Base-by-base conservation (phyloP, 2,113 vertebrate species). In the Coptodon rendalli region DNA sequence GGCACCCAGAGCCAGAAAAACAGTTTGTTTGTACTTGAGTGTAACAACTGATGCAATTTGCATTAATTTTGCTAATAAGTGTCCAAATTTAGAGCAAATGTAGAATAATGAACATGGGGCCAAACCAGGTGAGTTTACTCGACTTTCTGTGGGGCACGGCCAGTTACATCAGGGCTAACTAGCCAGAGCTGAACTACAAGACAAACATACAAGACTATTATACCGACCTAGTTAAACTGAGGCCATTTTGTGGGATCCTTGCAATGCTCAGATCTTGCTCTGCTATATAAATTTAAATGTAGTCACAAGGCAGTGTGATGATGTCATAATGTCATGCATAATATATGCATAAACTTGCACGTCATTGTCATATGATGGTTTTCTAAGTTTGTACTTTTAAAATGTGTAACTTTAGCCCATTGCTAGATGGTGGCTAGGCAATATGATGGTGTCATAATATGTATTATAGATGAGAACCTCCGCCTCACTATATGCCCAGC, bases 31-130 rank as follows among this genome's bases (percentile, higher is more conserved):
- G 43, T 31, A n/a, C 45, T 52, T 29, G 43, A 76, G 24, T 13
- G 17, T 50, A 36, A 82, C 50, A 84, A 76, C 16, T 84, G 11
- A 56, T 29, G 22, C 7, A 38, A 16, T 50, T 56, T 43, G 40
- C 45, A 78, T 78, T 9, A 0, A n/a, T 61, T 83, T 53, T 40
- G 16, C 43, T 50, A 78, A 31, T 78, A 29, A n/a, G 27, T 50
- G 45, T 78, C 45, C 73, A 31, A 31, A 52, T 52, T 2, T 50
- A 1, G 0, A 19, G 9, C 1, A 0, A 50, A 7, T 29, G 3
- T 6, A 13, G 3, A 45, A 50, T 31, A 78, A 78, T 78, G 43
- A 11, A 78, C 16, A 31, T 31, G 10, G 16, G 71, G 3, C 16
- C 27, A 78, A 78, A 78, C 16, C 71, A 50, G 71, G 27, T 31